A percentile compares a stretch with the other conserved stretches of the same genome.
Conservation (phyloP, 1,140 invertebrate species). For the Drosophila watanabei region DNA sequence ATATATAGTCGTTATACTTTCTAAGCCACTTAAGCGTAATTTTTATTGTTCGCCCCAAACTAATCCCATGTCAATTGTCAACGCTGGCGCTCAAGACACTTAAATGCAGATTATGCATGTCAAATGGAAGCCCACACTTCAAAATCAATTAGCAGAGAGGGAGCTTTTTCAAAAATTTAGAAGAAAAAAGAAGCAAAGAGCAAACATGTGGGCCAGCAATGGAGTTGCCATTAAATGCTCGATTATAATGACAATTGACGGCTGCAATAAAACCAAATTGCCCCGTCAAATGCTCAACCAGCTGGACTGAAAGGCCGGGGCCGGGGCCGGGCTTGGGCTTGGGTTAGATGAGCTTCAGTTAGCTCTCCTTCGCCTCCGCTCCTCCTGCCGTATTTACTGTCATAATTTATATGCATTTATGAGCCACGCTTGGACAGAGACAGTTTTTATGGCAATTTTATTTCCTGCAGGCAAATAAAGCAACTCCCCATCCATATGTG, state of each 20-base stretch:
- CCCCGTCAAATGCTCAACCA: conserved; percentile 43
- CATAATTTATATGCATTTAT: conserved; percentile 77
- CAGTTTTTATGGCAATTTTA: conserved; percentile 79
- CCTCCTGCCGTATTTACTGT: conserved; percentile 19
- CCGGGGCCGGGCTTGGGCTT: neutral
- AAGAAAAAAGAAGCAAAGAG: neutral
- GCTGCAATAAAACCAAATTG: conserved; percentile 56
- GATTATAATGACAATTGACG: conserved; percentile 68
- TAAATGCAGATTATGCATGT: conserved; percentile 57
- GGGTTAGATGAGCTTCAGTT: conserved; percentile 40
- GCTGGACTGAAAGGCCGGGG: conserved; percentile 46
- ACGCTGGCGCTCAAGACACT: conserved; percentile 32
- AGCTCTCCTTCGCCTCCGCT: neutral
- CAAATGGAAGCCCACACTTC: conserved; percentile 45
- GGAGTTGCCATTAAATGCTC: conserved; percentile 55
- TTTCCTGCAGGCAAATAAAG: conserved; percentile 73
- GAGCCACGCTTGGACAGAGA: conserved; percentile 45
- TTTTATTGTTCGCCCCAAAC: conserved; percentile 25
- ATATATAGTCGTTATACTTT: conserved; percentile 27
- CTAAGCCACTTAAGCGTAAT: conserved; percentile 34
- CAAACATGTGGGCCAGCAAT: conserved; percentile 33
- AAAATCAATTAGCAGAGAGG: conserved; percentile 63
- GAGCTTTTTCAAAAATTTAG: conserved; percentile 34
- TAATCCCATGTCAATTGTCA: conserved; percentile 47
- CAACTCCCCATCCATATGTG: conserved; percentile 34